Base-by-base conservation (phyloP, 2,888 invertebrate species). In the Drosophila limbata region DNA sequence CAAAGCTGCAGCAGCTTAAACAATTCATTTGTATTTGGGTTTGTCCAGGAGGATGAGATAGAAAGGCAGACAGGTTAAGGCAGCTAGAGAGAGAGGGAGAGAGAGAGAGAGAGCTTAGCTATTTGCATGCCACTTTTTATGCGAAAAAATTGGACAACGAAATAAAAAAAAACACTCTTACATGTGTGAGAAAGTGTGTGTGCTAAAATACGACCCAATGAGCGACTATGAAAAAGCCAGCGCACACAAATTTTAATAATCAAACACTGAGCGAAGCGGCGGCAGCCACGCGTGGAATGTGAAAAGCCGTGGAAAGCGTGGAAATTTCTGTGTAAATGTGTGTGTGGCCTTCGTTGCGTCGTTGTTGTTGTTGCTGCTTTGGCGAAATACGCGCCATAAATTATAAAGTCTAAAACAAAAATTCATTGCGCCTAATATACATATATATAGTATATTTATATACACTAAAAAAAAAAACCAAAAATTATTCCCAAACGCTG, bases 211-310 rank as follows among this genome's bases (percentile, higher is more conserved):
- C 78, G 83, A 74, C 68, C 81, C 78, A 69, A 78, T 79, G 77
- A 83, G 71, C 86, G 83, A n/a, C 84, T 73, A 79, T 84, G 85
- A 85, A 84, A 85, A 81, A 77, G 81, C 86, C 84, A 75, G 74
- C 67, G 81, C 84, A 73, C 69, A 84, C 81, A 85, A 79, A 83
- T 79, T 83, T 83, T 83, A 85, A 84, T 84, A 84, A 84, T 81
- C 86, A 85, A 81, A 81, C 77, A 73, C 59, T 63, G 73, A 69
- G 73, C 68, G 56, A 73, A 52, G 64, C 68, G 71, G 64, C 66
- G 68, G 69, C 72, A 68, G 78, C 84, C 86, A 81, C 83, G 84
- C 84, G 74, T 81, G 83, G 84, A 83, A 84, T 85, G 77, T 75
- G 79, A 77, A 83, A 85, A 85, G 79, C 63, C 74, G 62, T 28